Percentiles rank a stretch among this genome's conserved stretches.
Conservation (phyloP, 2,113 vertebrate species). For the Cariama cristata region DNA sequence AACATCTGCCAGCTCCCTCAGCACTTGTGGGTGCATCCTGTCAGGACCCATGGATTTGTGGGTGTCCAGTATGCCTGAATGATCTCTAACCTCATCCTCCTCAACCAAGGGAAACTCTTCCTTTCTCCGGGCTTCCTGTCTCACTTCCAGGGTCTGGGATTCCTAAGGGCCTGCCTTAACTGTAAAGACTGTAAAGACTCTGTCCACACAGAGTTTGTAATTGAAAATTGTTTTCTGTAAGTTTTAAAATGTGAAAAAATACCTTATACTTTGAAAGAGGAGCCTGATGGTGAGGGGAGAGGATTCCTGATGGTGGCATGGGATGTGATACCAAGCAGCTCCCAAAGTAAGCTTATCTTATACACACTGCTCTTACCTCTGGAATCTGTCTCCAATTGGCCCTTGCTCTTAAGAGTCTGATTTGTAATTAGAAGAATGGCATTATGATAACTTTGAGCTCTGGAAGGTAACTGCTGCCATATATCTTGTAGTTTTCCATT, state of each 20-base stretch:
- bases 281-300: not conserved
- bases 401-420: not conserved
- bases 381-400: not conserved
- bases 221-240: not conserved
- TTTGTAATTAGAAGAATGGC: not conserved
- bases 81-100: no score
- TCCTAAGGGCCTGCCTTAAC: no score
- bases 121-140: no score
- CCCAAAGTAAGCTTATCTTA: not conserved
- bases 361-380: not conserved
- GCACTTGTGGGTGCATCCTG: no score
- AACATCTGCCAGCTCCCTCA: no score
- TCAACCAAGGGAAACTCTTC: no score
- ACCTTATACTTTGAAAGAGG: not conserved
- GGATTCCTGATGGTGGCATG: not conserved
- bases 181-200: no score
- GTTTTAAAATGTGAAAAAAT: not conserved
- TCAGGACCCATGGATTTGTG: no score
- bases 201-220: not conserved
- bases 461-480: not conserved
- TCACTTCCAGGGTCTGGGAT: no score
- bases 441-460: not conserved
- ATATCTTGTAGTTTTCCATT: not conserved
- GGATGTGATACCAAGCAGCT: not conserved
- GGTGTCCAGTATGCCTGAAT: no score